These are phyloP conservation scores for Fulmarus glacialis DNA, from an alignment of 2,113 vertebrate genomes.

Conservation along the genomic window DNA sequence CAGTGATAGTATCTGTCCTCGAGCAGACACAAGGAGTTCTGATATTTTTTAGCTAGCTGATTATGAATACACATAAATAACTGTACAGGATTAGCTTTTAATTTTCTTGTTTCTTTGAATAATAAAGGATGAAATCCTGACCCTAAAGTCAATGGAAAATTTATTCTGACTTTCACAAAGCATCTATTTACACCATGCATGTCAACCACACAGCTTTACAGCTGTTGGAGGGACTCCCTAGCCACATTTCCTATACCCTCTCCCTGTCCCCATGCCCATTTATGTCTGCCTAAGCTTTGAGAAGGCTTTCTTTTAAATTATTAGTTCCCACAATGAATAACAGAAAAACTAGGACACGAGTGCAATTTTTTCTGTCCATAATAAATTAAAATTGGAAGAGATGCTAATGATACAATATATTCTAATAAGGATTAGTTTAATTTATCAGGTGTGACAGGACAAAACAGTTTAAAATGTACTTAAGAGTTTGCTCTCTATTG, in stretches of 20 bases:
- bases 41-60: background rate
- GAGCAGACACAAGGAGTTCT: background rate
- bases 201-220: background rate
- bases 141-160: background rate
- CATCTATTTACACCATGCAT: background rate
- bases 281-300: background rate
- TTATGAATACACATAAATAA: background rate
- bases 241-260: background rate
- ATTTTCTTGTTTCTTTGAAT: background rate
- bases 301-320: background rate
- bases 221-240: background rate
- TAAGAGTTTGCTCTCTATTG: background rate
- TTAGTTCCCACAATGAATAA: background rate
- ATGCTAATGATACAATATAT: background rate
- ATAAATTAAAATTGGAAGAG: background rate
- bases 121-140: background rate
- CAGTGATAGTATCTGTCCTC: background rate
- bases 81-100: background rate
- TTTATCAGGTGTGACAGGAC: background rate
- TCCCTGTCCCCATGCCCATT: background rate
- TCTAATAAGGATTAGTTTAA: background rate
- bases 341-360: background rate
- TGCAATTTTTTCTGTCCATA: background rate
- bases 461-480: background rate
- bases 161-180: background rate